Conservation (phyloP, 1,140 invertebrate species). For the Lepidurus couesii region DNA sequence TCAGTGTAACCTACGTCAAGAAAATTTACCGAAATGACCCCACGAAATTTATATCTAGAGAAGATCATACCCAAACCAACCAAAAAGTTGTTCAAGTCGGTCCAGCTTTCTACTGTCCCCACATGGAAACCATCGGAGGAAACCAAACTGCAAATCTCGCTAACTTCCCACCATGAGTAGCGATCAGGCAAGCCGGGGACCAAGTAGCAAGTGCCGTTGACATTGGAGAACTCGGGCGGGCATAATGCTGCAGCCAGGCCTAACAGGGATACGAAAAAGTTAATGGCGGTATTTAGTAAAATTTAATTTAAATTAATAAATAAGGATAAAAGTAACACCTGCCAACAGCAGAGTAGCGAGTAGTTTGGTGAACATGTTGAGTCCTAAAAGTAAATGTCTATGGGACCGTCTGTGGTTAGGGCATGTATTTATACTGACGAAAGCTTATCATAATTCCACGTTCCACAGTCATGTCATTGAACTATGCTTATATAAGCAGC, state of each 20-base stretch:
- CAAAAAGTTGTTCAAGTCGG: constrained; percentile 29
- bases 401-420: background rate
- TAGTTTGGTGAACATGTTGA: background rate
- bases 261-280: background rate
- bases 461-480: background rate
- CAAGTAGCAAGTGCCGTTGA: constrained; percentile 22
- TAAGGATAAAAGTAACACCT: background rate
- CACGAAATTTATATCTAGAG: background rate
- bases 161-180: constrained; percentile 25
- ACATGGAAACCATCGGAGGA: constrained; percentile 26
- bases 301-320: background rate
- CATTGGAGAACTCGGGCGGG: constrained; percentile 8
- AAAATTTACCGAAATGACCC: background rate
- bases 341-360: background rate
- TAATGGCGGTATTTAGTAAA: background rate
- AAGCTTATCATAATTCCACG: background rate
- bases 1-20: constrained; percentile 2
- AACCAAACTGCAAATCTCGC: constrained; percentile 30
- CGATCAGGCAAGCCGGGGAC: constrained; percentile 29
- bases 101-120: background rate
- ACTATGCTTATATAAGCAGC: background rate
- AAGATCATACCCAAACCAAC: constrained; percentile 30
- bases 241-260: constrained; percentile 21
- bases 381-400: background rate
- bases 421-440: background rate